These are phyloP conservation scores for Capricornis sumatraensis DNA, from an alignment of 2,113 vertebrate species.

Conservation along the genomic window DNA sequence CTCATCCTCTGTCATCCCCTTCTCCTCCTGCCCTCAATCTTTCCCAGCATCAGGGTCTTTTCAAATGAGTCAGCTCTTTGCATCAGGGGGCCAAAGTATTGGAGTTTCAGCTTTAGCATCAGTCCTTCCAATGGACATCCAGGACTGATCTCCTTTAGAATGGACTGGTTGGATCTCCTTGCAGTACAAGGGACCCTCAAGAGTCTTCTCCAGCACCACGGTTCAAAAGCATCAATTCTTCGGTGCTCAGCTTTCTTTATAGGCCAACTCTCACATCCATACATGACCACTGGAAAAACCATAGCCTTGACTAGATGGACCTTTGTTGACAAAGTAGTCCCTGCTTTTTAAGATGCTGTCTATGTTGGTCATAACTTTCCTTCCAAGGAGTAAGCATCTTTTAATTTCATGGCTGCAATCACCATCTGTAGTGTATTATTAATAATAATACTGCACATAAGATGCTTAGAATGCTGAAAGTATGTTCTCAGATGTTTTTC, in stretches of 20 bases:
- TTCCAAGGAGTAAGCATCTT: not conserved
- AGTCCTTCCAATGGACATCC: not conserved
- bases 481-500: not conserved
- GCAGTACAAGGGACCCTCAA: not conserved
- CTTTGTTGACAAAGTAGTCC: not conserved
- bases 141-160: not conserved
- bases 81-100: not conserved
- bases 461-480: not conserved
- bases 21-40: not conserved
- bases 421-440: not conserved
- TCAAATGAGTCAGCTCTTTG: not conserved
- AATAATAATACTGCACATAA: not conserved
- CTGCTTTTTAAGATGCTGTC: not conserved
- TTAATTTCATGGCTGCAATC: not conserved
- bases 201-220: not conserved
- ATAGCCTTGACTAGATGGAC: not conserved
- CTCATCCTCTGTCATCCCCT: not conserved
- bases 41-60: not conserved
- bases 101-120: not conserved
- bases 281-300: not conserved
- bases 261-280: not conserved
- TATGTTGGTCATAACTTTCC: not conserved
- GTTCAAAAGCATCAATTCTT: not conserved
- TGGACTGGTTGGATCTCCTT: not conserved
- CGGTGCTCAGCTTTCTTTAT: not conserved